phyloP scores from a whole-genome alignment of 2,797 vertebrate genomes.

The Thaleichthys pacificus region DNA sequence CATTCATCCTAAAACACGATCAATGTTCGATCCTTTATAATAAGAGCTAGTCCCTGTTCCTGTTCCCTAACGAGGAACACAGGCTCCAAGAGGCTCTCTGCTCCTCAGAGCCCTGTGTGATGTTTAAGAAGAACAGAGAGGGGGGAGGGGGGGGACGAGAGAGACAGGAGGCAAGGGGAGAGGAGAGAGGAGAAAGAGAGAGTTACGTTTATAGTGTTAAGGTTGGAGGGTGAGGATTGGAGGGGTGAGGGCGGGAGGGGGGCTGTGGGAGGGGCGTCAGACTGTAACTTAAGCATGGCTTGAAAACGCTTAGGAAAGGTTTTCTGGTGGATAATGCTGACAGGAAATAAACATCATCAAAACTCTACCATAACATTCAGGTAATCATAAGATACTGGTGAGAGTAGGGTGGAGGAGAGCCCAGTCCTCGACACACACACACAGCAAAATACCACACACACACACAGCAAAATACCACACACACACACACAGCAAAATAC shows the following conservation, averaged over 20 bases:
- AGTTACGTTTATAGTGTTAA: no score
- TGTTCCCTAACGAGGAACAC: not conserved
- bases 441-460: no score
- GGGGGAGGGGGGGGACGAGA: not conserved
- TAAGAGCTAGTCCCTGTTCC: not conserved
- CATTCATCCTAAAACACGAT: slow-evolving; percentile 18
- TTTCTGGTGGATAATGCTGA: slow-evolving; percentile 55
- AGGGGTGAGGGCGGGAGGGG: not conserved
- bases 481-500: no score
- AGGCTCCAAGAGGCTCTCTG: no score
- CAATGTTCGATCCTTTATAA: not conserved
- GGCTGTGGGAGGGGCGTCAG: not conserved
- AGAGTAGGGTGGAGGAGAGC: not conserved
- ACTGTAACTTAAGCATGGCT: slow-evolving; percentile 28
- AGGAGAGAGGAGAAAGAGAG: not conserved
- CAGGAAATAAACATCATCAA: slow-evolving; percentile 52
- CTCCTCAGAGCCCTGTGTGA: no score
- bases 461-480: not conserved
- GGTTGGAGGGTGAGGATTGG: not conserved
- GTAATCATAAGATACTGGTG: slow-evolving; percentile 41
- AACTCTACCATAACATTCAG: slow-evolving; percentile 48
- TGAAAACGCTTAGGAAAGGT: slow-evolving; percentile 21
- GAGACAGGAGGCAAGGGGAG: not conserved
- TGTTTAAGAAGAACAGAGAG: no score
- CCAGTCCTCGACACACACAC: no score